These are phyloP conservation scores for Anthophora plumipes DNA, from an alignment of 2,888 invertebrate genomes.

Conservation along the genomic window DNA sequence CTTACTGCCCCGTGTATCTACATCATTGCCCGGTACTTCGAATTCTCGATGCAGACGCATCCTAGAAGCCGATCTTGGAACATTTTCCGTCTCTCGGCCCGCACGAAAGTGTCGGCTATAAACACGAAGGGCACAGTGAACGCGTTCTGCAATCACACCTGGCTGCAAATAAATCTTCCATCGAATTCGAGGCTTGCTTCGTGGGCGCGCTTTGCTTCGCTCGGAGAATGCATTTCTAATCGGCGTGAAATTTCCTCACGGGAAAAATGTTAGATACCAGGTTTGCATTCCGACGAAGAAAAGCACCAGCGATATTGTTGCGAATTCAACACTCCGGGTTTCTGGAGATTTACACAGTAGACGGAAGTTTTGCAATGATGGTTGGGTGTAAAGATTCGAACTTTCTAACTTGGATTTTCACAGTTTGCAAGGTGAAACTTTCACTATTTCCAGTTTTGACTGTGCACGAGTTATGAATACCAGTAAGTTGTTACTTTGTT, in stretches of 20 bases:
- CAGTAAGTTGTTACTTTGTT: background rate
- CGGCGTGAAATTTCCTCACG: constrained; percentile 20
- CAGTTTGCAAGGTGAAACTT: background rate
- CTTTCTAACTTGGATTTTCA: background rate
- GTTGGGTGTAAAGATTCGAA: background rate
- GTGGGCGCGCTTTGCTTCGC: background rate
- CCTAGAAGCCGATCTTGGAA: constrained; percentile 30
- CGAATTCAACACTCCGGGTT: background rate
- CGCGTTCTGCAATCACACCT: constrained; percentile 40
- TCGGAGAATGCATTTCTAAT: constrained; percentile 36
- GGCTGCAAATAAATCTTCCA: constrained; percentile 57
- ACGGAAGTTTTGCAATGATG: background rate
- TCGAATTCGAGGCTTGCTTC: constrained; percentile 15
- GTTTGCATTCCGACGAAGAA: background rate
- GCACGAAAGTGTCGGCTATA: constrained; percentile 46
- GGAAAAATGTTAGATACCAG: background rate
- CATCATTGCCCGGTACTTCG: constrained; percentile 47
- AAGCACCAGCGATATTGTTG: background rate
- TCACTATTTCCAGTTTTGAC: background rate
- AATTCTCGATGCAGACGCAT: constrained; percentile 46
- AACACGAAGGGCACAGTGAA: constrained; percentile 51
- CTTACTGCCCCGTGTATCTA: constrained; percentile 4
- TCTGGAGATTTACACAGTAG: background rate
- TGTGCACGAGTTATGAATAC: no score
- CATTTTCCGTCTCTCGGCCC: constrained; percentile 52